These are phyloP conservation scores for Ursus arctos DNA, from an alignment of 2,113 vertebrate species.

Conservation along the genomic window DNA sequence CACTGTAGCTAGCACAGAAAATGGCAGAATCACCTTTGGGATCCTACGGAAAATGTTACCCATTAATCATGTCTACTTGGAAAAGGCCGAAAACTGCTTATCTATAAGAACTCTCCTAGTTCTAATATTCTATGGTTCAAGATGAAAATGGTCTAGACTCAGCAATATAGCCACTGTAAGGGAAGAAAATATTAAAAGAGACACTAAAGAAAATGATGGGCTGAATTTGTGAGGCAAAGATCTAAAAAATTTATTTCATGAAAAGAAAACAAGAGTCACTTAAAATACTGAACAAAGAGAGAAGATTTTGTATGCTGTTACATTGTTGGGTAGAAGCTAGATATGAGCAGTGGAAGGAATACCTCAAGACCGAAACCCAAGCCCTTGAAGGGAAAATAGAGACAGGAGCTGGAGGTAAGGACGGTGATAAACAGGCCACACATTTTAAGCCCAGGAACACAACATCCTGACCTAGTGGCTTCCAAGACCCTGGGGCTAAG, in stretches of 20 bases:
- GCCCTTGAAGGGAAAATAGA: neutral
- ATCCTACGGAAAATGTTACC: neutral
- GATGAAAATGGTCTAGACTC: neutral
- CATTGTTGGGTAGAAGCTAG: neutral
- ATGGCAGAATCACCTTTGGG: neutral
- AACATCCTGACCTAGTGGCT: neutral
- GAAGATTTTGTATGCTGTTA: neutral
- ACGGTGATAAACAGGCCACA: neutral
- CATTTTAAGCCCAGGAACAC: neutral
- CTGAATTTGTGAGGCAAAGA: neutral
- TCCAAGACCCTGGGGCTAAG: neutral
- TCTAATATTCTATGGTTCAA: neutral
- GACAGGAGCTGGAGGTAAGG: neutral
- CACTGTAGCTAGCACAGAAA: neutral
- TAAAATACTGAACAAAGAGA: neutral
- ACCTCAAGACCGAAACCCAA: neutral
- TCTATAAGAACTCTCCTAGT: neutral
- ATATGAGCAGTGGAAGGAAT: neutral
- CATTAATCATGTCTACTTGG: neutral
- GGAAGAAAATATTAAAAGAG: neutral
- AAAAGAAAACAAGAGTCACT: neutral
- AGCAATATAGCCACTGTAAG: neutral
- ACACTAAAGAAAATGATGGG: neutral
- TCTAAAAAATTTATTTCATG: conserved; percentile 20
- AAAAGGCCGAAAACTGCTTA: neutral